Evolutionary conservation across 2,113 vertebrate species (phyloP).

Genomic region (Burhinus bistriatus): DNA sequence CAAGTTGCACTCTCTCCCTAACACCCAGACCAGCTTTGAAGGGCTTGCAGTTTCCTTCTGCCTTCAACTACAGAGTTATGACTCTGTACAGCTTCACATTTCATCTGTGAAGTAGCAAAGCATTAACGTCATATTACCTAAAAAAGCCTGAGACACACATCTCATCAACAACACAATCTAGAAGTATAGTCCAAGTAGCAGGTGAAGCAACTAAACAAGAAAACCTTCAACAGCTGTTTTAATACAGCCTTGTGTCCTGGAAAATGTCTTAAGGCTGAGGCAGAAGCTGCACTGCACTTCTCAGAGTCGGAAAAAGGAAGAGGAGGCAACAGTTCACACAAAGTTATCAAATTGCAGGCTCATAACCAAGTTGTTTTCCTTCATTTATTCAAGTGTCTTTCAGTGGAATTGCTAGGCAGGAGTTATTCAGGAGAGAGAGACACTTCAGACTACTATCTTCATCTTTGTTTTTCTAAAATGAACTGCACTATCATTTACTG

Average conservation of each 20-base stretch:
- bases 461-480: neutral
- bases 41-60: neutral
- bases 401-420: neutral
- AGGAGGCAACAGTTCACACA: neutral
- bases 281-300: neutral
- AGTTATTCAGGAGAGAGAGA: neutral
- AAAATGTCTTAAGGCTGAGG: neutral
- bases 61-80: neutral
- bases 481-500: neutral
- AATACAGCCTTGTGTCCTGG: neutral
- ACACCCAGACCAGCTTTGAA: neutral
- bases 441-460: neutral
- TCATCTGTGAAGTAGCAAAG: neutral
- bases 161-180: neutral
- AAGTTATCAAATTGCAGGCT: neutral
- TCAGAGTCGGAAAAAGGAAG: neutral
- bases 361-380: neutral
- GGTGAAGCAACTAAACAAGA: neutral
- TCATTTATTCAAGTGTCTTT: neutral
- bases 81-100: neutral
- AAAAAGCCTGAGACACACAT: accelerated
- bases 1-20: neutral
- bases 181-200: neutral
- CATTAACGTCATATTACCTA: neutral
- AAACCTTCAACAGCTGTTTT: neutral